Conservation (phyloP, 2,888 invertebrate genomes). For the Perizoma flavofasciatum region DNA sequence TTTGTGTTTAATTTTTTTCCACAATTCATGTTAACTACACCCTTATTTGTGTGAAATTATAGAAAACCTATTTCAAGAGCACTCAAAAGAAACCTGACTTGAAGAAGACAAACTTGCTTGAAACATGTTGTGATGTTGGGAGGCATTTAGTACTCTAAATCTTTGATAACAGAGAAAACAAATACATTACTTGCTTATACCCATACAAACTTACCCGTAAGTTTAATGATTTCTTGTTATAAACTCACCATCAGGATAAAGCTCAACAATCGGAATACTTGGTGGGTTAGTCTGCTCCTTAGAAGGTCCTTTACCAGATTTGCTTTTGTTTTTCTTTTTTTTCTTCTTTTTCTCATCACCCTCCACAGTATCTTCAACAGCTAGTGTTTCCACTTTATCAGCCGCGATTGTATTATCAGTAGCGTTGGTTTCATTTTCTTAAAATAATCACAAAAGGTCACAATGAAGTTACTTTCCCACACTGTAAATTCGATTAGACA, state of each 20-base stretch:
- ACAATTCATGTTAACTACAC: no score
- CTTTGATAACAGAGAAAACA: no score
- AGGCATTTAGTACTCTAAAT: no score
- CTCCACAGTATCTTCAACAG: constrained; percentile 74
- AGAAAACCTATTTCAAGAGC: no score
- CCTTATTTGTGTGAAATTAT: no score
- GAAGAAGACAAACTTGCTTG: no score
- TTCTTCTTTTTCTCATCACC: constrained; percentile 85
- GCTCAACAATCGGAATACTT: constrained; percentile 92
- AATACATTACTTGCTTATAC: no score
- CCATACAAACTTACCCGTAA: no score
- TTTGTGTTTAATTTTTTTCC: no score
- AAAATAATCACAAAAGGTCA: constrained; percentile 22
- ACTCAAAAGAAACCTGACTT: no score
- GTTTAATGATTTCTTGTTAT: no score
- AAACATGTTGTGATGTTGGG: no score
- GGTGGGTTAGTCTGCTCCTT: constrained; percentile 92
- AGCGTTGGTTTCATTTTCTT: constrained; percentile 43
- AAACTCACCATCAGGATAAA: constrained; percentile 90
- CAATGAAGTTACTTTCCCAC: constrained; percentile 24
- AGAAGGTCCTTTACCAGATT: constrained; percentile 65
- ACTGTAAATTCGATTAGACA: constrained; percentile 13
- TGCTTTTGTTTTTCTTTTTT: constrained; percentile 87
- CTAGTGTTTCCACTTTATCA: constrained; percentile 64
- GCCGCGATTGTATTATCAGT: constrained; percentile 48